Evolutionary conservation across 2,113 vertebrate species (phyloP).

Genomic region (Notarius quadriscutis): DNA sequence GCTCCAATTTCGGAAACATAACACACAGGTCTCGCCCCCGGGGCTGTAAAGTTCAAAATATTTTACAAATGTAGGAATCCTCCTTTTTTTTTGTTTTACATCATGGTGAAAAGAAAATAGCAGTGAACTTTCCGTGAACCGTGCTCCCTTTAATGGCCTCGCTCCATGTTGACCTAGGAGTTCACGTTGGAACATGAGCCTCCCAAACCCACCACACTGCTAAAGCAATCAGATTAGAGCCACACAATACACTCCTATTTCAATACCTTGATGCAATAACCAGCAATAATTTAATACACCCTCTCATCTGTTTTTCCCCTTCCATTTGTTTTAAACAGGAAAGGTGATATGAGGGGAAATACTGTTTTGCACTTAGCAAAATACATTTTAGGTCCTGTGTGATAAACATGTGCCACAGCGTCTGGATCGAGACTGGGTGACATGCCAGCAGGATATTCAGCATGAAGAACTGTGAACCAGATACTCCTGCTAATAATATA

Average conservation of each 20-base stretch:
- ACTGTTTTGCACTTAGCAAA: slow-evolving; percentile 32
- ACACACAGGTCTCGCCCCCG: slow-evolving; percentile 73
- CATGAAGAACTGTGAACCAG: neutral
- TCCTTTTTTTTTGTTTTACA: slow-evolving; percentile 80
- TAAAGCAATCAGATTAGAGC: slow-evolving; percentile 95
- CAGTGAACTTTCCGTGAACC: slow-evolving; percentile 99
- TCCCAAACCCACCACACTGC: slow-evolving; percentile 87
- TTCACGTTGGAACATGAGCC: slow-evolving; percentile 90
- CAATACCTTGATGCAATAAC: slow-evolving; percentile 84
- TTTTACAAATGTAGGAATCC: slow-evolving; percentile 85
- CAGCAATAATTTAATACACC: slow-evolving; percentile 80
- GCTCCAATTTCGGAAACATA: slow-evolving; percentile 79
- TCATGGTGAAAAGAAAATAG: slow-evolving; percentile 95
- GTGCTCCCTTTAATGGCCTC: slow-evolving; percentile 91
- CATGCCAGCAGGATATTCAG: neutral
- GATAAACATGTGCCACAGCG: neutral
- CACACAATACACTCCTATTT: slow-evolving; percentile 89
- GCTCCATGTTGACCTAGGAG: slow-evolving; percentile 91
- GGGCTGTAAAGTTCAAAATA: slow-evolving; percentile 75
- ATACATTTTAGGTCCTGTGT: slow-evolving; percentile 22
- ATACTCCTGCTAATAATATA: slow-evolving; percentile 8
- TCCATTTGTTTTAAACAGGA: slow-evolving; percentile 51
- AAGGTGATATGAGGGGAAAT: slow-evolving; percentile 64
- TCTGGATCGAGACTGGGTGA: neutral
- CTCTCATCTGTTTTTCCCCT: slow-evolving; percentile 86